Evolutionary conservation across 1,140 invertebrate genomes (phyloP), one percentile per base, ranked within the genome.

Genomic region (Agrilus planipennis): DNA sequence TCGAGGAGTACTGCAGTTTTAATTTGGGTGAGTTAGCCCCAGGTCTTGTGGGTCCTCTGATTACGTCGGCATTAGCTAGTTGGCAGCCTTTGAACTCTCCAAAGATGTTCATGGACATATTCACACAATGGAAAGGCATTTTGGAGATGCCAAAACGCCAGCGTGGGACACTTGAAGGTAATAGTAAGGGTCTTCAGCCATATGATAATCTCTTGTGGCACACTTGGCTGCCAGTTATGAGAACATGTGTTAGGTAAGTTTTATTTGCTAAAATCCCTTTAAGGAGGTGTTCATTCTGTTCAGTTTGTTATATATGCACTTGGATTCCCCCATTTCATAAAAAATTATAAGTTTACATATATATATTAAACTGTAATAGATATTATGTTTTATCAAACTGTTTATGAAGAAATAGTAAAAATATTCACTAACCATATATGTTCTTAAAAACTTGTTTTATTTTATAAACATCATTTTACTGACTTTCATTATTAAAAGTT

Each of bases 161-260:
- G 19, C 55, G 56, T 45, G 60, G 58, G 52, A 61, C 54, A 47
- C 44, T 53, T 62, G 67, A 41, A 65, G 47, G 39, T 49, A 66
- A 67, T 37, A 62, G 67, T 42, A 69, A 65, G 41, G 61, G 71
- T 34, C 76, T 84, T 61, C 77, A 81, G 56, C 79, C 84, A 1
- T 89, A 87, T 55, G 79, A 86, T 54, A 72, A 72, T 47, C 63
- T 94, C 3, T 67, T 95, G 38, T 94, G 90, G 90, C 82, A 89
- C 43, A 76, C 83, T 1, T 89, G 89, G 77, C 84, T 93, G 73
- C 90, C 89, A 20, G 71, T 70, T 40, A 67, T 91, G 39, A 69
- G 86, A 49, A 69, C 68, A 43, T 73, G 81, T 22, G 69, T 82
- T 51, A 68, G 73, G 71, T 79, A 70, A 67, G 69, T 58, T 55